Evolutionary conservation across 1,140 invertebrate species (phyloP).

Genomic region (Bombus confusus): DNA sequence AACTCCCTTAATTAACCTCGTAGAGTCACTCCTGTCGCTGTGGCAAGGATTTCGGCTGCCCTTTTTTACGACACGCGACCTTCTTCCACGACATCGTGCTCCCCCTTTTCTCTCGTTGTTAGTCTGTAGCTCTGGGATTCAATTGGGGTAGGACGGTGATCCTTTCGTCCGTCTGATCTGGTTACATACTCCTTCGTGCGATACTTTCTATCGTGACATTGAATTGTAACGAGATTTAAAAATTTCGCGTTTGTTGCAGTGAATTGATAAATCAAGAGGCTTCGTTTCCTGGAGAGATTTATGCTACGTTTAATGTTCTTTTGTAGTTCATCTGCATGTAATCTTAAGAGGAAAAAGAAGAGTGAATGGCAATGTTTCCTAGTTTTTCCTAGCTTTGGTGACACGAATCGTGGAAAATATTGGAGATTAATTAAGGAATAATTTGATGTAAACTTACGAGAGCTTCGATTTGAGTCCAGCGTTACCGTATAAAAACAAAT

Average conservation of each 20-base stretch:
- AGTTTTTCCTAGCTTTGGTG: too few relatives aligned
- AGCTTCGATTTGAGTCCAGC: too few relatives aligned
- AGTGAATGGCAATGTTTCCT: too few relatives aligned
- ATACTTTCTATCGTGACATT: neutral
- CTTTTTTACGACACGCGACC: constrained; percentile 57
- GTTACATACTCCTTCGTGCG: neutral
- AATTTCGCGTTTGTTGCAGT: neutral
- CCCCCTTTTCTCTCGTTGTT: neutral
- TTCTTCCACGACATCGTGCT: constrained; percentile 8
- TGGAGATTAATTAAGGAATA: too few relatives aligned
- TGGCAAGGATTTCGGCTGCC: constrained; percentile 30
- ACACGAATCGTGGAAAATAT: too few relatives aligned
- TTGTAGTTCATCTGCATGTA: too few relatives aligned
- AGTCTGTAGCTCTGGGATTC: neutral
- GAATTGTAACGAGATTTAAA: neutral
- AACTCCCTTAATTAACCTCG: constrained; percentile 62
- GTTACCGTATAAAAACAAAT: too few relatives aligned
- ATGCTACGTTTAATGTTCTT: too few relatives aligned
- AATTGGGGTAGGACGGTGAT: neutral
- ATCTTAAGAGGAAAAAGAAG: too few relatives aligned
- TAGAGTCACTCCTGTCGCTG: constrained; percentile 18
- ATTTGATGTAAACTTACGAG: too few relatives aligned
- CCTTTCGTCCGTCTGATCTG: neutral
- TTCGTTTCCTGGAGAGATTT: neutral
- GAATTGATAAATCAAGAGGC: neutral